Conservation (phyloP, 1,140 invertebrate species). For the Saccostrea cuccullata region DNA sequence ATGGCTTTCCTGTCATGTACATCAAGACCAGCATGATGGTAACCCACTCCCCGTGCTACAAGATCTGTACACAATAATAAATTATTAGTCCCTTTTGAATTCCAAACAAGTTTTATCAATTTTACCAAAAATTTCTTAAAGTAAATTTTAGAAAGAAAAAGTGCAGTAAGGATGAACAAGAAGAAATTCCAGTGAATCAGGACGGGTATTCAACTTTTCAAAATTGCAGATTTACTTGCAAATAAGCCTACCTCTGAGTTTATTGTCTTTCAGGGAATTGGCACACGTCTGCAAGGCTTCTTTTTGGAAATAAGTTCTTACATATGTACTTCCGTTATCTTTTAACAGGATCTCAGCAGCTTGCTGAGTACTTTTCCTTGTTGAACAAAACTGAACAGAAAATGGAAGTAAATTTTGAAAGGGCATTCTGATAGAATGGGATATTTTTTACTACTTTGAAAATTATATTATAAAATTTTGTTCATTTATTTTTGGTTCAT, state of each 20-base stretch:
- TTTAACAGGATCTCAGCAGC: conserved; percentile 83
- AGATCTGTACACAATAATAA: conserved; percentile 75
- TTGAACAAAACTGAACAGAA: conserved; percentile 85
- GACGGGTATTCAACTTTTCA: too few species aligned
- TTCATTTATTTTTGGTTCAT: too few species aligned
- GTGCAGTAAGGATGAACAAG: too few species aligned
- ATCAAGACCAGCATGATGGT: conserved; percentile 88
- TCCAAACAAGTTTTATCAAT: too few species aligned
- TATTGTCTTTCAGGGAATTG: conserved; percentile 82
- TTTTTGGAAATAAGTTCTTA: conserved; percentile 81
- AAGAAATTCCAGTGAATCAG: too few species aligned
- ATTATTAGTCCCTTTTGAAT: too few species aligned
- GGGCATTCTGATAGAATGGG: too few species aligned
- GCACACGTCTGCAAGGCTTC: conserved; percentile 78
- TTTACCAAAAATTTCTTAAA: too few species aligned
- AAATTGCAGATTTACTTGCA: background rate
- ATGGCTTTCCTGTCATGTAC: conserved; percentile 83
- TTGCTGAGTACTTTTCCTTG: conserved; percentile 86
- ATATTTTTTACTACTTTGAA: too few species aligned
- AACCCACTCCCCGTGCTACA: conserved; percentile 84
- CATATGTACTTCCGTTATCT: conserved; percentile 80
- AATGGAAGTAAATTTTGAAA: background rate
- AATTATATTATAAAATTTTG: too few species aligned
- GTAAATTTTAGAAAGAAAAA: too few species aligned
- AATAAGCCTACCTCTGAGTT: conserved; percentile 81